phyloP scores from a whole-genome alignment of 1,140 invertebrate species.

The Lepidurus packardi region DNA sequence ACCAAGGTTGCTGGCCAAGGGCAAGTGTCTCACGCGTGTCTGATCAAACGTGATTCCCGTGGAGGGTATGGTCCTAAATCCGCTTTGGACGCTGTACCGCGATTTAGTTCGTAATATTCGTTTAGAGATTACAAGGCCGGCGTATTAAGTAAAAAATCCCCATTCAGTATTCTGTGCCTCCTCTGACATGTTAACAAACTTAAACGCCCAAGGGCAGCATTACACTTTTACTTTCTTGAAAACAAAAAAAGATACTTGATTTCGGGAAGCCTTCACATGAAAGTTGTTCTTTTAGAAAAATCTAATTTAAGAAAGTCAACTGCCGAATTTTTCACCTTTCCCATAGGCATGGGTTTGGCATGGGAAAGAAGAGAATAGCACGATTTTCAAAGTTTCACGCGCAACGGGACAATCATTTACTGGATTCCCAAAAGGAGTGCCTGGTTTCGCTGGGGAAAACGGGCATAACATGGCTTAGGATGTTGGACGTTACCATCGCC shows the following conservation, averaged over 20 bases:
- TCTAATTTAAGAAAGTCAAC: neutral
- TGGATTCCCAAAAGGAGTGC: neutral
- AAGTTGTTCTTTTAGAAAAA: neutral
- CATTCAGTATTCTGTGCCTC: neutral
- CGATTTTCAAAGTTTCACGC: neutral
- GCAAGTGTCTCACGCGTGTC: neutral
- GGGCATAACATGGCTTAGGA: no score
- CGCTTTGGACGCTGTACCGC: neutral
- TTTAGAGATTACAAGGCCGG: neutral
- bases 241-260: neutral
- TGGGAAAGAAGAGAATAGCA: neutral
- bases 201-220: neutral
- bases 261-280: neutral
- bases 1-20: slow-evolving; percentile 5
- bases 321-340: slow-evolving; percentile 9
- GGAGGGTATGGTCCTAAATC: neutral
- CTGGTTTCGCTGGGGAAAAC: neutral
- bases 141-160: neutral
- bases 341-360: neutral
- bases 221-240: neutral
- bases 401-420: no score
- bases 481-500: no score
- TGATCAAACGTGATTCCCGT: neutral
- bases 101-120: neutral
- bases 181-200: neutral